Percentiles rank a stretch among this genome's conserved stretches.
Evolutionary conservation across 2,888 invertebrate species (phyloP).

Genomic region (Vandiemenella viatica): DNA sequence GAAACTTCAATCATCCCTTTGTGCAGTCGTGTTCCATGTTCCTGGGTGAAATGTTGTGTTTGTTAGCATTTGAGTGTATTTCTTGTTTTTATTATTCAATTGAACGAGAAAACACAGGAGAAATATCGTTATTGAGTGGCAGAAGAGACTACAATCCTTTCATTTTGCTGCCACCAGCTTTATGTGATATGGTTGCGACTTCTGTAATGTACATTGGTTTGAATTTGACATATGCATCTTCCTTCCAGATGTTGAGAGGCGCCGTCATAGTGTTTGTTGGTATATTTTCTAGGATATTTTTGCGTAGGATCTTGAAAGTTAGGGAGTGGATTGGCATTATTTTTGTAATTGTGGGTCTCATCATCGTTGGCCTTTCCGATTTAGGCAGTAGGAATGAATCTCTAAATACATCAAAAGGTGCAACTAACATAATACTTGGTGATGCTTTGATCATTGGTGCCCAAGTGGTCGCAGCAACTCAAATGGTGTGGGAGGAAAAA

Average conservation of each 20-base stretch:
- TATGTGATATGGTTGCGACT: conserved; percentile 79
- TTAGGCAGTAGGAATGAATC: conserved; percentile 24
- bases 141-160: conserved; percentile 63
- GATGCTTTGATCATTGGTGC: conserved; percentile 42
- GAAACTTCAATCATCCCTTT: conserved; percentile 76
- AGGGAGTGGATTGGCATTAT: conserved; percentile 66
- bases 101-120: too few relatives aligned
- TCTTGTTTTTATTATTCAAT: conserved; percentile 34
- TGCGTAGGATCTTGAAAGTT: conserved; percentile 44
- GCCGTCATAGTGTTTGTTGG: conserved; percentile 82
- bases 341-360: conserved; percentile 52
- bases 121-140: conserved; percentile 50
- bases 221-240: conserved; percentile 80
- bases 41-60: conserved; percentile 75
- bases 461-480: conserved; percentile 67
- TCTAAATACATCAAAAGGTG: too few relatives aligned
- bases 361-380: conserved; percentile 60
- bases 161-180: conserved; percentile 68
- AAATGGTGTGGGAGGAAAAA: conserved; percentile 93
- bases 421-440: conserved; percentile 26
- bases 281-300: conserved; percentile 66
- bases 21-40: conserved; percentile 87
- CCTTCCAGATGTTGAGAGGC: conserved; percentile 91
- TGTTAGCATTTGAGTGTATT: conserved; percentile 60
- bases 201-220: conserved; percentile 84